A percentile compares a stretch with the other conserved stretches of the same genome.
phyloP scores from a whole-genome alignment of 1,140 invertebrate genomes.

The Drosophila aff. region DNA sequence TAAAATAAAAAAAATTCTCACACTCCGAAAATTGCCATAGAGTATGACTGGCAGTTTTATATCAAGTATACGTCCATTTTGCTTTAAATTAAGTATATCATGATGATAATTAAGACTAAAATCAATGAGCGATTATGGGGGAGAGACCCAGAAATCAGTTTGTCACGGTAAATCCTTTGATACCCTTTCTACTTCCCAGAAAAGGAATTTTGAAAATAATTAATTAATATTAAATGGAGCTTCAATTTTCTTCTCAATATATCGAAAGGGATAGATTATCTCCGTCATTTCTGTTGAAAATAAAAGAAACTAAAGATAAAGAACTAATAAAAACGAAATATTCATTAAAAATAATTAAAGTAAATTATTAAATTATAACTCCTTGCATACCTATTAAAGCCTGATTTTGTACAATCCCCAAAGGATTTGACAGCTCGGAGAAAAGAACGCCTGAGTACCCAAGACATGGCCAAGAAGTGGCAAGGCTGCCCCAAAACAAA shows the following conservation, averaged over 20 bases:
- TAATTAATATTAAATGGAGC: background rate
- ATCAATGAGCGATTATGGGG: background rate
- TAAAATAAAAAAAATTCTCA: background rate
- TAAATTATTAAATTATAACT: background rate
- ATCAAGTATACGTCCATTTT: background rate
- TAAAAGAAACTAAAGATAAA: too few species aligned
- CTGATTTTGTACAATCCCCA: too few species aligned
- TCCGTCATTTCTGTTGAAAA: too few species aligned
- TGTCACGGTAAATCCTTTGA: background rate
- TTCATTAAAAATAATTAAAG: background rate
- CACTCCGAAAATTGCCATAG: background rate
- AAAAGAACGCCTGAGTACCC: background rate
- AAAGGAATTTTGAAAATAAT: background rate
- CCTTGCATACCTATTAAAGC: background rate
- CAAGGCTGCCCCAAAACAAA: slow-evolving; percentile 22
- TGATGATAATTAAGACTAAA: background rate
- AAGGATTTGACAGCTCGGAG: background rate
- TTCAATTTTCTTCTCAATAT: too few species aligned
- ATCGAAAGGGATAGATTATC: too few species aligned
- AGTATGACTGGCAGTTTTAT: slow-evolving; percentile 17
- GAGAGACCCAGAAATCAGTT: background rate
- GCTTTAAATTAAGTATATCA: slow-evolving; percentile 2
- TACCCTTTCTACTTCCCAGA: background rate
- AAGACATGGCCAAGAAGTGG: slow-evolving; percentile 36
- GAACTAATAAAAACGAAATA: too few species aligned